These are phyloP conservation scores for Acanthochromis polyacanthus DNA, from an alignment of 2,113 vertebrate genomes.

Conservation along the genomic window DNA sequence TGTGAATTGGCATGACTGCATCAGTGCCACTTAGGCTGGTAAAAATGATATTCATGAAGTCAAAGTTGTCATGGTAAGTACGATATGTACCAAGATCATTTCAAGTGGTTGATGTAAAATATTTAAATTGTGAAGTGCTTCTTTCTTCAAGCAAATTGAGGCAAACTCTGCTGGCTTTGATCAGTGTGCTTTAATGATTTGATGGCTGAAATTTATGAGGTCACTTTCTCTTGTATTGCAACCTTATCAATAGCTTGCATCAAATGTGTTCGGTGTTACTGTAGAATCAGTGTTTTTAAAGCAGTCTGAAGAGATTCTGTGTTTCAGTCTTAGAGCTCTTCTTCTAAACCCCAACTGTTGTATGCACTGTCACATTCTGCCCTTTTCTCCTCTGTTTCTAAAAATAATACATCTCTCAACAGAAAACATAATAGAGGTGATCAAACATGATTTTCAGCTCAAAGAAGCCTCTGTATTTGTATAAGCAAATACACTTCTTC, in stretches of 20 bases:
- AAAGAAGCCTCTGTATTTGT: constrained; percentile 43
- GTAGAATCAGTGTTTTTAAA: constrained; percentile 3
- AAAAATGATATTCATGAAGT: constrained; percentile 2
- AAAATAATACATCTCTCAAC: constrained; percentile 44
- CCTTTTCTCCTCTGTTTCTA: constrained; percentile 27
- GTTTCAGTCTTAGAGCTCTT: constrained; percentile 25
- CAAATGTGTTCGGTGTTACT: constrained; percentile 22
- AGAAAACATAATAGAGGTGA: constrained; percentile 52
- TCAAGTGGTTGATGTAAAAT: constrained; percentile 42
- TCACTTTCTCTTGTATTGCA: constrained; percentile 38
- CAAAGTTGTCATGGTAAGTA: constrained; percentile 23
- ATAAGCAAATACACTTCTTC: constrained; percentile 22
- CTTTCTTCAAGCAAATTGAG: constrained; percentile 58
- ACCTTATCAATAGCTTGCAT: constrained; percentile 45
- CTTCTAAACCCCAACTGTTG: constrained; percentile 32
- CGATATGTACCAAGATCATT: constrained; percentile 30
- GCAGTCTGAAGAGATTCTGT: constrained; percentile 8
- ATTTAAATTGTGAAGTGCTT: constrained; percentile 31
- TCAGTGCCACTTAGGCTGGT: not conserved
- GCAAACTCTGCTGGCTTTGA: constrained; percentile 52
- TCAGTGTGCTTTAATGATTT: constrained; percentile 53
- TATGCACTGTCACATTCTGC: constrained; percentile 22
- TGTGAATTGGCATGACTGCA: not conserved
- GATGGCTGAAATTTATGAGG: constrained; percentile 43
- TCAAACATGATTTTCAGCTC: constrained; percentile 47